Evolutionary conservation across 2,888 invertebrate species (phyloP).

Genomic region (Melinopterus prodromus): DNA sequence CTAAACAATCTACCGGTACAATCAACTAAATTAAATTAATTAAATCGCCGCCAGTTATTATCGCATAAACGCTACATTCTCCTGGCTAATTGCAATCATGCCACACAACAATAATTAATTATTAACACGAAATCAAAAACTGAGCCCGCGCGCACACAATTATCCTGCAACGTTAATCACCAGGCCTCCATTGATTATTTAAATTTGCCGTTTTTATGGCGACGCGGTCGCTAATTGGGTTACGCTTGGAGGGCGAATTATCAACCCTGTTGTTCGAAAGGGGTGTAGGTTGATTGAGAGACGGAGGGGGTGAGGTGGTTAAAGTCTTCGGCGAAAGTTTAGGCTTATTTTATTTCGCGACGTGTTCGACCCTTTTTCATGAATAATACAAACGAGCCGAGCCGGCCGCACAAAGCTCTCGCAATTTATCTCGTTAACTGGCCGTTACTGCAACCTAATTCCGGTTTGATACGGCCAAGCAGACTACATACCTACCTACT

Average conservation of each 20-base stretch:
- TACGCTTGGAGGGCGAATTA: neutral
- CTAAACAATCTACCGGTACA: neutral
- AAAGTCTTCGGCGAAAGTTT: neutral
- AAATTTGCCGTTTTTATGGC: neutral
- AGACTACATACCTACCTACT: neutral
- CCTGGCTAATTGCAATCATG: conserved; percentile 4
- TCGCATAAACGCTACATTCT: neutral
- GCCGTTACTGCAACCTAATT: conserved; percentile 29
- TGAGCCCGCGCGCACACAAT: neutral
- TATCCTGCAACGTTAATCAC: neutral
- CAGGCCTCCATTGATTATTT: neutral
- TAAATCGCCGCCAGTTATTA: conserved; percentile 4
- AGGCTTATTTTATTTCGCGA: conserved; percentile 20
- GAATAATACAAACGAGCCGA: conserved; percentile 31
- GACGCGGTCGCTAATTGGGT: neutral
- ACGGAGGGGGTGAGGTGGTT: neutral
- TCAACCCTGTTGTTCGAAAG: conserved; percentile 4
- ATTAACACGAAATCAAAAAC: conserved; percentile 4
- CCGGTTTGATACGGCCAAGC: conserved; percentile 24
- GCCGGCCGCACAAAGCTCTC: conserved; percentile 30
- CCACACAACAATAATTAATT: neutral
- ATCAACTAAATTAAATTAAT: neutral
- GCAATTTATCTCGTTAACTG: conserved; percentile 34
- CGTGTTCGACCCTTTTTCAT: conserved; percentile 24
- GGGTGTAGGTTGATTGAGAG: neutral